Base-by-base conservation (phyloP, 2,888 invertebrate species). In the Aspidapion aeneum region DNA sequence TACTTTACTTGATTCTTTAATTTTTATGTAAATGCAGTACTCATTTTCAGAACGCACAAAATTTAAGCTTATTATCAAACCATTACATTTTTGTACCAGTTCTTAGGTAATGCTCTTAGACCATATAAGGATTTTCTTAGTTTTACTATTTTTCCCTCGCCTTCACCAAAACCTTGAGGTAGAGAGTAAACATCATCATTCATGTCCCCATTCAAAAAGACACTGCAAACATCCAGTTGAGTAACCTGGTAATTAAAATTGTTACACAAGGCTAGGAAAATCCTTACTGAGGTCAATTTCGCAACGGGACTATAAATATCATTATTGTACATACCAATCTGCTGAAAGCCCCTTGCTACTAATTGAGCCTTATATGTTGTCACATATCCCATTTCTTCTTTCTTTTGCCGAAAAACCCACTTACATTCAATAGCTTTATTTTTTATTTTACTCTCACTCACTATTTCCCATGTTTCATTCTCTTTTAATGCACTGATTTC, bases 31-130 rank as follows among this genome's bases (percentile, higher is more conserved):
- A 19, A 56, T 19, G 20, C 19, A 56, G 20, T 19, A 56, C 20
- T 56, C 17, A 21, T 19, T 56, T 18, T 56, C 56, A 61, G 65
- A 68, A 18, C 57, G 3, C 3, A 35, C 12, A 35, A 35, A 35
- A 12, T 35, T 54, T n/a, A 49, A 19, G 16, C 50, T 64, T 16
- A 58, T n/a, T 56, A 67, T 67, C 18, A 67, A 17, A 22, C 58
- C 48, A 61, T 69, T 61, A 60, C 68, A 68, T 58, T 66, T 65
- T 60, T 58, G 55, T 70, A 63, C 67, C 69, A 70, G 62, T 60
- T 62, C 60, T 64, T 68, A 22, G 69, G 69, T 55, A 67, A 67
- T 20, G 59, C 18, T 55, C 68, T 69, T 20, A 70, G 58, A 0
- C 69, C 70, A 65, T 70, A 71, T 17, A 69, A 48, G 7, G 65